Conservation (phyloP, 2,797 vertebrate species). For the Heterohyrax brucei region DNA sequence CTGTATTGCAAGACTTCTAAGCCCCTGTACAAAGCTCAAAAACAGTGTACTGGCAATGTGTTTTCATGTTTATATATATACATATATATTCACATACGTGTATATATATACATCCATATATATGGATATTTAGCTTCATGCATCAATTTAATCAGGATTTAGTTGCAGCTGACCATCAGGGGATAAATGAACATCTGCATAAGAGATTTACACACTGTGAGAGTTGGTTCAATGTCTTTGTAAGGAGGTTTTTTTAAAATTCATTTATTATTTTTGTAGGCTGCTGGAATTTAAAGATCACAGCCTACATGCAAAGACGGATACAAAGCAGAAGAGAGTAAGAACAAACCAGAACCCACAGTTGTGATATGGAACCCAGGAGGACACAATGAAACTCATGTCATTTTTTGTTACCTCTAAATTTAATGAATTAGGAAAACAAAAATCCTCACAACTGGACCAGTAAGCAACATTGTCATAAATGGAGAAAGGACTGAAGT, state of each 20-base stretch:
- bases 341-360: neutral
- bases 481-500: no score
- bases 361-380: accelerated
- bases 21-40: neutral
- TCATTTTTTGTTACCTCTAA: neutral
- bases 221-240: no score
- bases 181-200: neutral
- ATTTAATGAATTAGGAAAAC: no score
- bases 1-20: neutral
- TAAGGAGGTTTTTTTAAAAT: neutral
- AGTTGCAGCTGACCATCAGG: neutral
- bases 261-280: no score
- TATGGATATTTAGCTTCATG: neutral
- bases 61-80: no score
- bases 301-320: neutral
- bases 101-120: no score
- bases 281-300: neutral
- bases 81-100: no score
- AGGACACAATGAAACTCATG: accelerated
- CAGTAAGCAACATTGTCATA: no score
- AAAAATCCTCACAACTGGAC: no score
- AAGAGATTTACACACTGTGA: neutral
- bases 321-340: neutral
- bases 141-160: neutral
- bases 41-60: neutral